phyloP scores from a whole-genome alignment of 2,113 vertebrate species.

The Fulica atra region DNA sequence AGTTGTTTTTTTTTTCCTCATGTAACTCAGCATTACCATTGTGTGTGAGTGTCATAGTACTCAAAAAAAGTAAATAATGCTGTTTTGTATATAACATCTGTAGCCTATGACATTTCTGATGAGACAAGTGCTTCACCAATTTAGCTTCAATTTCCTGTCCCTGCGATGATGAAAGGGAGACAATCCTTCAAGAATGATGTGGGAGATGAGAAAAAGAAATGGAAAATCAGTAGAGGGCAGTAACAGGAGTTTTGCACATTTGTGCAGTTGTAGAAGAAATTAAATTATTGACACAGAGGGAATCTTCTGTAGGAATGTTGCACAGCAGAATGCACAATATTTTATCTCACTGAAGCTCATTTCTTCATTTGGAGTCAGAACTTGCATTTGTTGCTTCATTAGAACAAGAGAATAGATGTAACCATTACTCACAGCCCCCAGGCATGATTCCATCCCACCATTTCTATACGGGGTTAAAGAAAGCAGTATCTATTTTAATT shows the following conservation, averaged over 20 bases:
- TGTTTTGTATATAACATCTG: neutral
- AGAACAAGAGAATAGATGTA: neutral
- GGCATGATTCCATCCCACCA: neutral
- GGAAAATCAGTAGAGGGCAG: neutral
- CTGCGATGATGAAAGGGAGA: neutral
- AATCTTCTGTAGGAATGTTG: neutral
- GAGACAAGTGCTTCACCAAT: neutral
- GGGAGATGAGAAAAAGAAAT: neutral
- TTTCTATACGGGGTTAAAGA: neutral
- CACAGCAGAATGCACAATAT: neutral
- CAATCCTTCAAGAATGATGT: neutral
- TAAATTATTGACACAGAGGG: neutral
- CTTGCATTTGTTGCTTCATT: neutral
- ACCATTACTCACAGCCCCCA: accelerated
- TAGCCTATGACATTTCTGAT: neutral
- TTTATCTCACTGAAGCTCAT: neutral
- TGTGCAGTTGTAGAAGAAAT: neutral
- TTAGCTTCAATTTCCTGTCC: neutral
- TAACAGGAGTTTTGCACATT: neutral
- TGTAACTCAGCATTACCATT: neutral
- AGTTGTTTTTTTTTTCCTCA: neutral
- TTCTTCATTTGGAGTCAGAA: neutral
- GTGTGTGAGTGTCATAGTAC: neutral
- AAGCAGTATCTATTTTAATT: neutral
- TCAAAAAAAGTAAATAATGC: neutral